A percentile compares a stretch with the other conserved stretches of the same genome.
These are phyloP conservation scores for Cheirogaleus medius DNA, from an alignment of 2,113 vertebrate genomes.

Conservation along the genomic window DNA sequence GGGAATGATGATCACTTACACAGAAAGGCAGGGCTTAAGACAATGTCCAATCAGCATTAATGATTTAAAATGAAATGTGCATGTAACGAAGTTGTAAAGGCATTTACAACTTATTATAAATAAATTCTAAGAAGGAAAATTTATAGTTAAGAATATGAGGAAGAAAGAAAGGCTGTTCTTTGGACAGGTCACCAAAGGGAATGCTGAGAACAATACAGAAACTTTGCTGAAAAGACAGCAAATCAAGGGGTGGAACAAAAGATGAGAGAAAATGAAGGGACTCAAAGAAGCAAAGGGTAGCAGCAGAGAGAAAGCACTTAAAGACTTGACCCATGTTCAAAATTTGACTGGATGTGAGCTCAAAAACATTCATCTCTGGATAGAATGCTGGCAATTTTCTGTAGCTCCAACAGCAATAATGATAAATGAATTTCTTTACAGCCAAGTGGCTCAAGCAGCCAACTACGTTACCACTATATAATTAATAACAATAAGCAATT, in stretches of 20 bases:
- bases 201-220: background rate
- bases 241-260: background rate
- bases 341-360: slow-evolving; percentile 75
- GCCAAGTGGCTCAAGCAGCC: slow-evolving; percentile 81
- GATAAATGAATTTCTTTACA: slow-evolving; percentile 81
- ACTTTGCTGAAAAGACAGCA: background rate
- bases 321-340: slow-evolving; percentile 69
- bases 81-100: background rate
- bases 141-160: background rate
- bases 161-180: background rate
- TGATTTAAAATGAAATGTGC: background rate
- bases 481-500: slow-evolving; percentile 88
- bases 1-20: background rate
- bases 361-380: slow-evolving; percentile 74
- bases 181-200: background rate
- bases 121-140: background rate
- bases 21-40: background rate
- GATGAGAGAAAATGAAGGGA: background rate
- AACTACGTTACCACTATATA: slow-evolving; percentile 77
- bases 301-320: slow-evolving; percentile 53
- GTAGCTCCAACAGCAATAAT: slow-evolving; percentile 79
- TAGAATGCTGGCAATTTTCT: slow-evolving; percentile 74
- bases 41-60: background rate
- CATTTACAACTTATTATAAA: background rate
- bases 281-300: background rate